Base-by-base conservation (phyloP, 2,797 vertebrate genomes). In the Phoeniculus purpureus region DNA sequence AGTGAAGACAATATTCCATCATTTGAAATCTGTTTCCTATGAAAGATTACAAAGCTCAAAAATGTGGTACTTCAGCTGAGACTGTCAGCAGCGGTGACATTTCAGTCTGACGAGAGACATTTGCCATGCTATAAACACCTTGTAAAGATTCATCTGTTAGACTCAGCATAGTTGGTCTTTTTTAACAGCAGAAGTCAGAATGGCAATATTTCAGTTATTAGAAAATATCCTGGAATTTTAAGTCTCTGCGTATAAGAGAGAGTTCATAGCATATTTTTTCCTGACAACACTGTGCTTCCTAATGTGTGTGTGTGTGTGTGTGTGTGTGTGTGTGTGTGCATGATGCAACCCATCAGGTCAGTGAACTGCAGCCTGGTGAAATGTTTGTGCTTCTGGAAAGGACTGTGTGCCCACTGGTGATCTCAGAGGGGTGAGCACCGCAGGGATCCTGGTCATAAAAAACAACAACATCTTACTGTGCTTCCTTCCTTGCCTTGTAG, bases 401-500 rank as follows among this genome's bases (percentile, higher is more conserved):
- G 58, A 10, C 64, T 67, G 27, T 15, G 6, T 51, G 47, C 85
- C 79, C 65, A 65, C 37, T 80, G 75, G 83, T 93, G 81, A 88
- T 68, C 67, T 89, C 65, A 61, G 67, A 71, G 67, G 74, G 50
- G 15, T 20, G 47, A 85, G 51, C 4, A 0, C 65, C 10, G 1
- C 40, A 48, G 37, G 18, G 5, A 72, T 31, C 59, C 75, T 78
- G 81, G 66, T 81, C 83, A 84, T 62, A 87, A 92, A 91, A 80
- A 56, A 82, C 64, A 62, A 90, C 72, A 26, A 52, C 61, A n/a
- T 85, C 90, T 91, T 85, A 86, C 70, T 83, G 45, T 59, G 48
- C 88, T 93, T 96, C 90, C 85, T 94, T 81, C 77, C 54, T 86
- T 82, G 70, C 88, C 85, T 89, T 56, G 74, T 34, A 66, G 74